Conservation (phyloP, 1,140 invertebrate genomes). For the Drosophila littoralis region DNA sequence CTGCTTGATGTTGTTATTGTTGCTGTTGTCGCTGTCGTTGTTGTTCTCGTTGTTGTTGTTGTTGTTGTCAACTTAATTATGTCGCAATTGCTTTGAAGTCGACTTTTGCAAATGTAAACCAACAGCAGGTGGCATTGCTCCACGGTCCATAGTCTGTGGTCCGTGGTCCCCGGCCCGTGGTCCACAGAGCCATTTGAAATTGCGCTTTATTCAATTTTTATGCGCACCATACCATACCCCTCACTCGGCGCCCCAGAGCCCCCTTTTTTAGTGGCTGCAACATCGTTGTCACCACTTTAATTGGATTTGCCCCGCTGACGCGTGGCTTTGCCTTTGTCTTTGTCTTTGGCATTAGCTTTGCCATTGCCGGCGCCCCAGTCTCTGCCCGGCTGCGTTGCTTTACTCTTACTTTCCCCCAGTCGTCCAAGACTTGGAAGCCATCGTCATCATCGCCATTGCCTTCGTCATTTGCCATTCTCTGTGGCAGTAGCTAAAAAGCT, state of each 20-base stretch:
- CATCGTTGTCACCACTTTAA: slow-evolving; percentile 78
- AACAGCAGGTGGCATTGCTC: slow-evolving; percentile 72
- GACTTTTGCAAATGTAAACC: slow-evolving; percentile 68
- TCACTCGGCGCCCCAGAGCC: neutral
- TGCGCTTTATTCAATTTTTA: slow-evolving; percentile 79
- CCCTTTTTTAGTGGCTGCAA: slow-evolving; percentile 68
- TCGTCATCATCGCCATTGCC: slow-evolving; percentile 36
- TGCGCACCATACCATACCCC: slow-evolving; percentile 20
- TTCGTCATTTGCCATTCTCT: slow-evolving; percentile 37
- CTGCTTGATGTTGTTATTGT: slow-evolving; percentile 24
- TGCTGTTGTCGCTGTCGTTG: slow-evolving; percentile 26
- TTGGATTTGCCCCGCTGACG: slow-evolving; percentile 69
- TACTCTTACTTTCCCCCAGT: slow-evolving; percentile 20
- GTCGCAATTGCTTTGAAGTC: slow-evolving; percentile 81
- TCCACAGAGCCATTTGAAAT: slow-evolving; percentile 60
- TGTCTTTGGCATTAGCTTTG: slow-evolving; percentile 36
- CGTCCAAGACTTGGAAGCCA: slow-evolving; percentile 17
- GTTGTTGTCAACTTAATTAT: slow-evolving; percentile 82
- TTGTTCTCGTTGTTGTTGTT: slow-evolving; percentile 24
- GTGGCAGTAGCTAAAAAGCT: slow-evolving; percentile 66
- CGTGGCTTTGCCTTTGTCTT: slow-evolving; percentile 61
- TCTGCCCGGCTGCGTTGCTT: slow-evolving; percentile 19
- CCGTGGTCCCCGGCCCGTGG: slow-evolving; percentile 26
- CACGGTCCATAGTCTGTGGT: slow-evolving; percentile 38
- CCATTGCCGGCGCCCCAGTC: slow-evolving; percentile 20